Evolutionary conservation across 2,888 invertebrate species (phyloP).

Genomic region (Oligia strigilis): DNA sequence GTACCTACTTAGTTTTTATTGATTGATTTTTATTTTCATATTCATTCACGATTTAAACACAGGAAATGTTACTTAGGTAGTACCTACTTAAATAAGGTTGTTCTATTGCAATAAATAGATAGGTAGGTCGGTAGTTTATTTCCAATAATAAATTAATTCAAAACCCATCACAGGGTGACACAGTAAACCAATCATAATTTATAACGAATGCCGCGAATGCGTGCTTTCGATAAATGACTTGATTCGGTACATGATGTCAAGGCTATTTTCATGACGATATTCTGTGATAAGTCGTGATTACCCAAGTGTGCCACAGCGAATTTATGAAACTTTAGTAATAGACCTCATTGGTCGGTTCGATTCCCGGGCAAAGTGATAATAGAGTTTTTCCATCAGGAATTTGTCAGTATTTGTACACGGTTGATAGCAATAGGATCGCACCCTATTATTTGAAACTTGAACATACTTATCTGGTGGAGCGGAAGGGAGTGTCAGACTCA

Average conservation of each 20-base stretch:
- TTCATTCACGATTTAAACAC: neutral
- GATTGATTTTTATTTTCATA: neutral
- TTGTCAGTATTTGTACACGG: neutral
- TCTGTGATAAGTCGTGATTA: slow-evolving; percentile 34
- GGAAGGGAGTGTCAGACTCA: too few relatives aligned
- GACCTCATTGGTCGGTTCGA: neutral
- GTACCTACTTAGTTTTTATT: neutral
- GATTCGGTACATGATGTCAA: slow-evolving; percentile 55
- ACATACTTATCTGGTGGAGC: too few relatives aligned
- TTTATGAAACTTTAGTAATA: slow-evolving; percentile 5
- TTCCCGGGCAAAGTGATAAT: too few relatives aligned
- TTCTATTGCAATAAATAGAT: neutral
- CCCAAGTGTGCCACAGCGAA: slow-evolving; percentile 4
- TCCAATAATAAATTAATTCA: slow-evolving; percentile 40
- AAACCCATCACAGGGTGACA: slow-evolving; percentile 48
- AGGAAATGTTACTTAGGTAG: neutral
- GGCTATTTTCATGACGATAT: slow-evolving; percentile 32
- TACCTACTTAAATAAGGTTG: neutral
- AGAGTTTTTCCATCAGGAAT: neutral
- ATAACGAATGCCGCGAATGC: slow-evolving; percentile 51
- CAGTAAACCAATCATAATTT: slow-evolving; percentile 54
- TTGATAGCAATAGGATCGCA: too few relatives aligned
- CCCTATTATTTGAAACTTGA: too few relatives aligned
- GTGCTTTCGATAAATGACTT: slow-evolving; percentile 56
- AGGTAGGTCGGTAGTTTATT: neutral